A percentile compares a stretch with the other conserved stretches of the same genome.
Evolutionary conservation across 2,888 invertebrate genomes (phyloP).

Genomic region (Coremacera marginata): DNA sequence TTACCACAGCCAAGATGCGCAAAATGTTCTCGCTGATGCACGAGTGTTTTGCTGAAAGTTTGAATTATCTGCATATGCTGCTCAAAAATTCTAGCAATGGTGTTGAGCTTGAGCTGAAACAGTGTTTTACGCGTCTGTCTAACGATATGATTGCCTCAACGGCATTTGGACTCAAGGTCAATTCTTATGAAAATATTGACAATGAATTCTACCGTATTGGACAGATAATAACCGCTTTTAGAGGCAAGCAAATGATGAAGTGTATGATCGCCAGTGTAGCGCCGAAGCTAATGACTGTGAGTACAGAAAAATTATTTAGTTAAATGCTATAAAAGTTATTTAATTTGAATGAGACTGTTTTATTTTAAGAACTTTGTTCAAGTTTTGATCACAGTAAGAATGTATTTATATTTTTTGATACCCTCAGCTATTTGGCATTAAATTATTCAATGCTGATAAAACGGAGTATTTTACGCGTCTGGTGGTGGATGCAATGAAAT

Average conservation of each 20-base stretch:
- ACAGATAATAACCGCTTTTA: slow-evolving; percentile 51
- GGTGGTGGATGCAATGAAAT: slow-evolving; percentile 67
- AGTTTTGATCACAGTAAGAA: too few relatives aligned
- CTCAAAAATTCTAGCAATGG: slow-evolving; percentile 21
- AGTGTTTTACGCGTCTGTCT: slow-evolving; percentile 57
- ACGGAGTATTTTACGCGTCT: slow-evolving; percentile 66
- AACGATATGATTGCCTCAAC: slow-evolving; percentile 66
- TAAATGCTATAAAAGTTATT: background rate
- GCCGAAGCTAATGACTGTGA: slow-evolving; percentile 52
- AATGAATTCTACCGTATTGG: slow-evolving; percentile 71
- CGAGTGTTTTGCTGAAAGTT: slow-evolving; percentile 60
- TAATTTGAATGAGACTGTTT: too few relatives aligned
- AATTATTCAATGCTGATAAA: slow-evolving; percentile 51
- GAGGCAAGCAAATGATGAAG: slow-evolving; percentile 53
- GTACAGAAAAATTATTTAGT: background rate
- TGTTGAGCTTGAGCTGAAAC: slow-evolving; percentile 55
- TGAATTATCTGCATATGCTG: slow-evolving; percentile 50
- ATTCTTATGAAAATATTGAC: slow-evolving; percentile 70
- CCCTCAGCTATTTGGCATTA: slow-evolving; percentile 32
- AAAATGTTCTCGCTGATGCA: slow-evolving; percentile 63
- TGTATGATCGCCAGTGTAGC: slow-evolving; percentile 51
- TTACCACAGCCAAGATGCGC: slow-evolving; percentile 68
- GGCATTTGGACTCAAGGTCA: slow-evolving; percentile 67
- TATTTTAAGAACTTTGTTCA: too few relatives aligned
- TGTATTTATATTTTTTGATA: background rate